Evolutionary conservation across 1,140 invertebrate genomes (phyloP).

Genomic region (Schmidtea mediterranea): DNA sequence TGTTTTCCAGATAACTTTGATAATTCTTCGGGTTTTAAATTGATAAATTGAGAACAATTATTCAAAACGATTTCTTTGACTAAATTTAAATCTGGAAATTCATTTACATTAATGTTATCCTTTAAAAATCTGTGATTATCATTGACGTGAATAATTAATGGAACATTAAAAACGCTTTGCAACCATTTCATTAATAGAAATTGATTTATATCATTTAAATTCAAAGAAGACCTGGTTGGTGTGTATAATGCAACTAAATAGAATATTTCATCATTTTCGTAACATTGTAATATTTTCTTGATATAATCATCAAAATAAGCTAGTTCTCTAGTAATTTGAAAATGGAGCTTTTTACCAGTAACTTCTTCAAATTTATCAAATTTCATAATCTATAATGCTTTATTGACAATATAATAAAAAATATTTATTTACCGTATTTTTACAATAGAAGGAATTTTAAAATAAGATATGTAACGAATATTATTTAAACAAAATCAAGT

Average conservation of each 20-base stretch:
- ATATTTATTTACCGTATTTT: neutral
- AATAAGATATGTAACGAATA: too few species aligned
- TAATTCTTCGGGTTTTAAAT: constrained; percentile 39
- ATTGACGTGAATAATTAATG: constrained; percentile 75
- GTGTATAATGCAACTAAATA: constrained; percentile 90
- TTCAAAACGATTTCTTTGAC: too few species aligned
- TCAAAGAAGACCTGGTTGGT: constrained; percentile 75
- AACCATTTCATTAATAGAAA: constrained; percentile 92
- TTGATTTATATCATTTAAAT: constrained; percentile 83
- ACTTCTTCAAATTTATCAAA: neutral
- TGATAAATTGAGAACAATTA: too few species aligned
- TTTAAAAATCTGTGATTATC: constrained; percentile 95
- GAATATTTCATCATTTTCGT: constrained; percentile 66
- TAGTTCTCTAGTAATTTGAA: neutral
- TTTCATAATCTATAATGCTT: neutral
- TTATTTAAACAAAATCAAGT: too few species aligned
- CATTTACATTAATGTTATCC: constrained; percentile 55
- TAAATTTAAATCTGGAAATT: too few species aligned
- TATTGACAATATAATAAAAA: neutral
- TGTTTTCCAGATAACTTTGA: constrained; percentile 59
- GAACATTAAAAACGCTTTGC: constrained; percentile 86
- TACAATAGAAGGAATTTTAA: too few species aligned
- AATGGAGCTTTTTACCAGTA: neutral
- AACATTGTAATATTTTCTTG: too few species aligned
- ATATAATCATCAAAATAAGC: too few species aligned